phyloP scores from a whole-genome alignment of 35 echinoderm and acorn worm genomes.

The Ophiothrix spiculata region DNA sequence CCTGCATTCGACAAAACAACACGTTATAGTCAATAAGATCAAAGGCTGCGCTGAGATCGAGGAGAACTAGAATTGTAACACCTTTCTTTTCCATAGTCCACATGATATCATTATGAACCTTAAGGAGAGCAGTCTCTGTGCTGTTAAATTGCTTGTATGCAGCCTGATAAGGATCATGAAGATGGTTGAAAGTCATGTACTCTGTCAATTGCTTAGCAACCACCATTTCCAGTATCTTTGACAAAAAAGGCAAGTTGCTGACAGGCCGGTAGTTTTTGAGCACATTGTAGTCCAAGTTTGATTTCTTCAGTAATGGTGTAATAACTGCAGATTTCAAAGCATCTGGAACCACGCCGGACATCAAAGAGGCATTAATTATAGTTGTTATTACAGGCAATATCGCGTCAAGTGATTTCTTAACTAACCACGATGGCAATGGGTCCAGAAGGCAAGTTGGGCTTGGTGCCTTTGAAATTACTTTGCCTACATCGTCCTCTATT shows the following conservation, averaged over 20 bases:
- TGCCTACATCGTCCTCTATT: slow-evolving; percentile 4
- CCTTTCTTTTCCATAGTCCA: slow-evolving; percentile 22
- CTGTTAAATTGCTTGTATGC: slow-evolving; percentile 40
- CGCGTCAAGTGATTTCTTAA: not conserved
- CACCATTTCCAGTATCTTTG: slow-evolving; percentile 26
- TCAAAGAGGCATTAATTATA: not conserved
- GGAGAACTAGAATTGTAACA: slow-evolving; percentile 38
- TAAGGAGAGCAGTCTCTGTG: slow-evolving; percentile 47
- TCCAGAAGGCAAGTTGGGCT: slow-evolving; percentile 49
- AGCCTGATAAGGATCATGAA: slow-evolving; percentile 34
- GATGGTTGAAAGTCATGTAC: slow-evolving; percentile 22
- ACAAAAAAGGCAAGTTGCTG: slow-evolving; percentile 32
- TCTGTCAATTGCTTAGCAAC: slow-evolving; percentile 30
- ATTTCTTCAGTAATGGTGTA: slow-evolving; percentile 26
- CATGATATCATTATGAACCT: slow-evolving; percentile 55
- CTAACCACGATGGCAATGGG: slow-evolving; percentile 41
- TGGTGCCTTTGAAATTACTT: slow-evolving; percentile 15
- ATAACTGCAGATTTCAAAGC: slow-evolving; percentile 16
- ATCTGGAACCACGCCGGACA: slow-evolving; percentile 3
- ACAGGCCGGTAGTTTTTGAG: slow-evolving; percentile 38
- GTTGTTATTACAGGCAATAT: not conserved
- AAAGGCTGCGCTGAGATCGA: slow-evolving; percentile 22
- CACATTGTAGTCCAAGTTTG: slow-evolving; percentile 16
- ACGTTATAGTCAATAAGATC: slow-evolving; percentile 44
- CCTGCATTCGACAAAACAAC: slow-evolving; percentile 18